Evolutionary conservation across 2,888 invertebrate species (phyloP).

Genomic region (Caenorhabditis zanzibari): DNA sequence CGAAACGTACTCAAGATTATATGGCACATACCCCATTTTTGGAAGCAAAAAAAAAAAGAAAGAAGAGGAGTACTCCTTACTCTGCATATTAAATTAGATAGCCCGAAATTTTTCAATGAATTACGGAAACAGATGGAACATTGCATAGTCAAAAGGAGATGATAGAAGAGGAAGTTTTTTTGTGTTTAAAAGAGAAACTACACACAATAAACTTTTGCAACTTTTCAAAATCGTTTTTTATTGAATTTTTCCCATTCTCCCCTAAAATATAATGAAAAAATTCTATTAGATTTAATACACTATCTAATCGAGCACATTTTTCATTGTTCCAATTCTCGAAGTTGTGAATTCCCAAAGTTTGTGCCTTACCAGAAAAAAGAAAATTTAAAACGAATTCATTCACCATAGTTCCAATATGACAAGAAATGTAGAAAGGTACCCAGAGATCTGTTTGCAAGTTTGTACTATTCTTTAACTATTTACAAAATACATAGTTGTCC

Average conservation of each 20-base stretch:
- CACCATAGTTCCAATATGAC: neutral
- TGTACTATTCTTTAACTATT: neutral
- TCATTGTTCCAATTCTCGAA: no score
- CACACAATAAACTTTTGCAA: no score
- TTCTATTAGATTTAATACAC: no score
- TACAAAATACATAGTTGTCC: neutral
- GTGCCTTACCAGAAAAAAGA: neutral
- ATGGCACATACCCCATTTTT: neutral
- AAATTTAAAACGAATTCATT: neutral
- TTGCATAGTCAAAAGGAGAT: neutral
- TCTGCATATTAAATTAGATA: conserved; percentile 1
- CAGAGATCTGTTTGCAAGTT: neutral
- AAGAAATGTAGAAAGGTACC: neutral
- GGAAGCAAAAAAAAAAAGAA: neutral
- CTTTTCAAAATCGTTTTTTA: no score
- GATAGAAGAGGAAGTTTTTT: conserved; percentile 5
- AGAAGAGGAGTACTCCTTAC: neutral
- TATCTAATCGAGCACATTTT: no score
- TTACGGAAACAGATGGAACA: neutral
- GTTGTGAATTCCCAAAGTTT: no score
- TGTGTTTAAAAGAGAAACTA: neutral
- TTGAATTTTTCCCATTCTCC: no score
- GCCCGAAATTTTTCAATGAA: neutral
- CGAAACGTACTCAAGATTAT: neutral
- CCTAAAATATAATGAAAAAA: no score